Percentiles rank a stretch among this genome's conserved stretches.
Conservation (phyloP, 2,888 invertebrate species). For the Macrostomum cliftonense region DNA sequence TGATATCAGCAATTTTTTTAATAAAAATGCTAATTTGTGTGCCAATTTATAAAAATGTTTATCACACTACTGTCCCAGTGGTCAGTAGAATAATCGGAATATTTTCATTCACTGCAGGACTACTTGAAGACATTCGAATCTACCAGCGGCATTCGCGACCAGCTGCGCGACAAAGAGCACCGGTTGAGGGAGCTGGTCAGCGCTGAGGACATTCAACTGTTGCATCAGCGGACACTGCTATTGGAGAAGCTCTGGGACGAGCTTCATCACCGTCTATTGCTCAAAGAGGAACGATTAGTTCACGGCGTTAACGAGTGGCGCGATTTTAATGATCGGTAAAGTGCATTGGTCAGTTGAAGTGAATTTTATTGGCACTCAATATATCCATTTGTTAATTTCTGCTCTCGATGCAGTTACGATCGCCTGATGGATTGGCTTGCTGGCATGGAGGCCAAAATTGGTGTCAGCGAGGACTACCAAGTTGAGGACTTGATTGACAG, state of each 20-base stretch:
- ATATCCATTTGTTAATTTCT: no score
- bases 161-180: constrained; percentile 19
- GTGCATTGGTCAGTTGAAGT: no score
- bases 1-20: no score
- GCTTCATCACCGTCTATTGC: constrained; percentile 20
- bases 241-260: constrained; percentile 34
- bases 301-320: constrained; percentile 6
- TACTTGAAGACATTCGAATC: constrained; percentile 21
- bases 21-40: no score
- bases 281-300: background rate
- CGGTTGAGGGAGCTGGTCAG: constrained; percentile 19
- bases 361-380: no score
- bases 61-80: no score
- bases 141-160: constrained; percentile 20
- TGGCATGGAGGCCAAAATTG: constrained; percentile 22
- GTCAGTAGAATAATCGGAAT: no score
- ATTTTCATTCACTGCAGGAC: constrained; percentile 18
- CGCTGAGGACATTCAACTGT: constrained; percentile 26
- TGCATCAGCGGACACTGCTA: constrained; percentile 26
- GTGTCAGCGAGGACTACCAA: constrained; percentile 21
- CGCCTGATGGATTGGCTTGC: constrained; percentile 20
- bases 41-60: no score
- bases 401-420: no score
- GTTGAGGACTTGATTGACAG: constrained; percentile 28
- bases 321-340: background rate